These are phyloP conservation scores for Prolemur simus DNA, from an alignment of 2,113 vertebrate species.

Conservation along the genomic window DNA sequence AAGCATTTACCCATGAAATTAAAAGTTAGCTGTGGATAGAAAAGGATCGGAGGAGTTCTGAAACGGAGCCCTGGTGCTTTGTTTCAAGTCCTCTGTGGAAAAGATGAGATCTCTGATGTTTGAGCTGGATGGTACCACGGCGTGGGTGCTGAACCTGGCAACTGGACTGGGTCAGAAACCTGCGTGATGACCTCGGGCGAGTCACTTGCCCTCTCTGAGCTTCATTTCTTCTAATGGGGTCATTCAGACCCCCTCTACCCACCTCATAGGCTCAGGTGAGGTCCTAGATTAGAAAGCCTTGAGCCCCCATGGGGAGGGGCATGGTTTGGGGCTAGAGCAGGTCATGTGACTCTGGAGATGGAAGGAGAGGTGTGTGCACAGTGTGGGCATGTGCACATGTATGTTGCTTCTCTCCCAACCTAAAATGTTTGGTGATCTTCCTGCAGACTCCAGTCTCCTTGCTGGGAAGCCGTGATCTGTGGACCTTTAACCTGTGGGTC, in stretches of 20 bases:
- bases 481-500: not conserved
- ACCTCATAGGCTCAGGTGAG: not conserved
- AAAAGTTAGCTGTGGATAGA: not conserved
- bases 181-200: not conserved
- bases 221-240: not conserved
- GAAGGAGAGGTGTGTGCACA: not conserved
- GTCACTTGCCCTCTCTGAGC: not conserved
- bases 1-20: not conserved
- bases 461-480: not conserved
- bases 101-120: not conserved
- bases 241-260: accelerated
- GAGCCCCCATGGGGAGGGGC: not conserved
- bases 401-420: not conserved
- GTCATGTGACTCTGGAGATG: not conserved
- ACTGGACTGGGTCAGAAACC: not conserved
- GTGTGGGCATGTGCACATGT: no score
- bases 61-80: not conserved
- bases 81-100: not conserved
- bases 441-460: not conserved
- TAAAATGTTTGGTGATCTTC: not conserved
- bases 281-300: not conserved
- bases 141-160: no score
- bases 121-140: accelerated
- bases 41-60: not conserved
- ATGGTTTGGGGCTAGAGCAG: not conserved